Evolutionary conservation across 2,797 vertebrate genomes (phyloP), one percentile per base, ranked within the genome.

Genomic region (Scolopax bukidnonensis): DNA sequence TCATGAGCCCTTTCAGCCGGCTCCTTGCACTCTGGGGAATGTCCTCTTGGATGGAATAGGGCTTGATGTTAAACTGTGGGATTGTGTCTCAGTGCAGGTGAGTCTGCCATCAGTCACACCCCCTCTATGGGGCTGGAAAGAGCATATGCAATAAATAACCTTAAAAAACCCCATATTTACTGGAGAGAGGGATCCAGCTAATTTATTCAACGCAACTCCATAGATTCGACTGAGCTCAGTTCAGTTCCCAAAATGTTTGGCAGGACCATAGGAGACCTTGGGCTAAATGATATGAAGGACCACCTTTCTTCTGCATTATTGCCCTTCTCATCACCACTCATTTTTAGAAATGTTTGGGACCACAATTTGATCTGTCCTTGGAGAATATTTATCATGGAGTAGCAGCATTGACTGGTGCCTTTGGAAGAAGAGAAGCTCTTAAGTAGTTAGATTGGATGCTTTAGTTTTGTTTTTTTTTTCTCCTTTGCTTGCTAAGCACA

Each of bases 201-300:
- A 9, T 68, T 71, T 61, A 16, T 53, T 82, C 41, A 53, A 12
- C 0, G 2, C 2, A 3, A 28, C 15, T 81, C 78, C 1, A 0
- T 27, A 71, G 59, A 43, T 36, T 10, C 1, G 4, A 2, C 45
- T 71, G 70, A 82, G 18, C 21, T 82, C 63, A n/a, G 27, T 65
- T 81, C 50, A 65, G 32, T 33, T 88, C 50, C 61, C 20, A 68
- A 70, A 75, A 50, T 0, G 1, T 73, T 84, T 92, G 69, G 16
- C 47, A 63, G 61, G 25, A 65, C 24, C 4, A 1, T 4, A 54
- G 19, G 21, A 86, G 33, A 25, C 36, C 71, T 45, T 70, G 33
- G 32, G 53, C 17, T 86, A 32, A 60, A 57, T 0, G 2, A 3
- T 32, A 9, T 45, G 60, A 77, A 80, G 40, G 25, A 51, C 32